Evolutionary conservation across 2,113 vertebrate species (phyloP), one percentile per base, ranked within the genome.

Genomic region (Progne subis): DNA sequence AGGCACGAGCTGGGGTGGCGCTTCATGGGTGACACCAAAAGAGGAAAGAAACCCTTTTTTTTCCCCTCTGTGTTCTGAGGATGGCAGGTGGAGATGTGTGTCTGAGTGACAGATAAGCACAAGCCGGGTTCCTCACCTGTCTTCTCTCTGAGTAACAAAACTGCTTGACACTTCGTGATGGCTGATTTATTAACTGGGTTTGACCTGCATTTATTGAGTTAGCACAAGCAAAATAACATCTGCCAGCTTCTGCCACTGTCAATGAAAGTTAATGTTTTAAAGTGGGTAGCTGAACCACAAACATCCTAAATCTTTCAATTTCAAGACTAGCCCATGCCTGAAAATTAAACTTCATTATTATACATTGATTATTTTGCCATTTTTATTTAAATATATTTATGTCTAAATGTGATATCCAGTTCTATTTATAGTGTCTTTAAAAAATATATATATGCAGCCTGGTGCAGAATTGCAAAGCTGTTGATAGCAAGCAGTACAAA

Each of bases 161-260:
- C 14, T 72, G 67, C 88, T 52, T 93, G 79, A 90, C 78, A 63
- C 55, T 41, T 49, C 18, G 85, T 90, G 92, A 90, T 90, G 75
- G 53, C 67, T 94, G 90, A 88, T 90, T 96, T 94, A 91, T 95
- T 95, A 92, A 93, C 67, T 80, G 63, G 21, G 59, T 86, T 90
- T 93, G 82, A 94, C 95, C 63, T 90, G 82, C 1, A 0, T 88
- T 92, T 94, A 92, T 94, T 88, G 75, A 93, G 88, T 93, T 93
- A 94, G 67, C 43, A 92, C 63, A 80, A 59, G 75, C 55, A 80
- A 88, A 95, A 93, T 88, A 87, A 86, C 79, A 76, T 82, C 92
- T 96, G 82, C 68, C 88, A 92, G 50, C 67, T 77, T 82, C 74
- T 92, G 91, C 83, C 90, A 77, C 71, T 86, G 34, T 43, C 82